Evolutionary conservation across 1,140 invertebrate species (phyloP).

Genomic region (Coptotermes formosanus): DNA sequence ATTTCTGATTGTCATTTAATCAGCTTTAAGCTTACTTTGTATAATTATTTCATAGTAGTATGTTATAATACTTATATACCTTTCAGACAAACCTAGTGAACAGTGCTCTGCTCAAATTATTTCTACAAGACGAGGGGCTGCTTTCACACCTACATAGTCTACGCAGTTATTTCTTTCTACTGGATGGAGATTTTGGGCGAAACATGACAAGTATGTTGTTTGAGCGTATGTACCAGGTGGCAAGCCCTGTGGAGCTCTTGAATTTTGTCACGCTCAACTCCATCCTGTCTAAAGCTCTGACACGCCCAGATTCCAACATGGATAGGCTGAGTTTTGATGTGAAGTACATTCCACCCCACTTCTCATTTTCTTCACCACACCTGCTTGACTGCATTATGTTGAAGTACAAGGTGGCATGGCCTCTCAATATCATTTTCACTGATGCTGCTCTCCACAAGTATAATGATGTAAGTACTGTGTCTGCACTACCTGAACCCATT

Average conservation of each 20-base stretch:
- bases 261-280: slow-evolving; percentile 65
- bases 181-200: slow-evolving; percentile 73
- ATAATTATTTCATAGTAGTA: not conserved
- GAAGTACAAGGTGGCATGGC: slow-evolving; percentile 71
- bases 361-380: slow-evolving; percentile 48
- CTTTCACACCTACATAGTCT: slow-evolving; percentile 68
- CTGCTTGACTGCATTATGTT: slow-evolving; percentile 63
- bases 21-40: not conserved
- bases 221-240: slow-evolving; percentile 58
- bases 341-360: slow-evolving; percentile 20
- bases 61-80: too few relatives aligned
- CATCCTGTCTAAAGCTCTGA: slow-evolving; percentile 63
- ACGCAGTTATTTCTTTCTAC: slow-evolving; percentile 69
- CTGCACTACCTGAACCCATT: not conserved
- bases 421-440: slow-evolving; percentile 72
- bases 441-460: slow-evolving; percentile 59
- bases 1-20: not conserved
- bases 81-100: slow-evolving; percentile 64
- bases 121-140: slow-evolving; percentile 63
- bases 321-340: slow-evolving; percentile 11
- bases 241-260: slow-evolving; percentile 62
- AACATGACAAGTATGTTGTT: slow-evolving; percentile 66
- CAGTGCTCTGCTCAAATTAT: slow-evolving; percentile 67
- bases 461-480: not conserved
- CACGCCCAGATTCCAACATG: slow-evolving; percentile 43